Conservation (phyloP, 2,888 invertebrate genomes). For the Diploptera punctata region DNA sequence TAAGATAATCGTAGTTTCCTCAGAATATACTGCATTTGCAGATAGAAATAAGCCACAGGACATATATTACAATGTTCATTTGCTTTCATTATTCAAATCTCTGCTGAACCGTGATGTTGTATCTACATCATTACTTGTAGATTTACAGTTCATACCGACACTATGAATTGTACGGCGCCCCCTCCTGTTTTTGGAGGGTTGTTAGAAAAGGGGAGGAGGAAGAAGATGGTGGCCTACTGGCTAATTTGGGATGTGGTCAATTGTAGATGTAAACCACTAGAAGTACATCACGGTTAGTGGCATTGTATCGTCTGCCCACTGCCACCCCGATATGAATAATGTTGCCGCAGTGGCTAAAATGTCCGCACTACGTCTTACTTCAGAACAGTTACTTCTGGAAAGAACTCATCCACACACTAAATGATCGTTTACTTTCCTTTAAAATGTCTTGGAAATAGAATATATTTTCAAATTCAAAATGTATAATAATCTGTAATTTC, state of each 20-base stretch:
- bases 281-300: background rate
- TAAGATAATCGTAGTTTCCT: too few relatives aligned
- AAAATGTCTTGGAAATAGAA: too few relatives aligned
- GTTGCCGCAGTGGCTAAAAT: background rate
- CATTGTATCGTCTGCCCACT: background rate
- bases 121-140: background rate
- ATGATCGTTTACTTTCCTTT: too few relatives aligned
- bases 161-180: background rate
- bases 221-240: background rate
- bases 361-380: background rate
- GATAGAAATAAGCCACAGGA: too few relatives aligned
- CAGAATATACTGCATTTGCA: too few relatives aligned
- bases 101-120: background rate
- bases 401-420: too few relatives aligned
- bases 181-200: background rate
- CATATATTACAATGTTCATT: background rate
- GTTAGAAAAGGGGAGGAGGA: background rate
- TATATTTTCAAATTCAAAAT: too few relatives aligned
- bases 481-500: too few relatives aligned
- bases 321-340: background rate
- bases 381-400: too few relatives aligned
- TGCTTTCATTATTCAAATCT: constrained; percentile 4
- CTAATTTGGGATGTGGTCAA: constrained; percentile 23
- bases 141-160: constrained; percentile 1
- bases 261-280: constrained; percentile 20